phyloP scores from a whole-genome alignment of 2,113 vertebrate genomes.

The Diadophis punctatus region DNA sequence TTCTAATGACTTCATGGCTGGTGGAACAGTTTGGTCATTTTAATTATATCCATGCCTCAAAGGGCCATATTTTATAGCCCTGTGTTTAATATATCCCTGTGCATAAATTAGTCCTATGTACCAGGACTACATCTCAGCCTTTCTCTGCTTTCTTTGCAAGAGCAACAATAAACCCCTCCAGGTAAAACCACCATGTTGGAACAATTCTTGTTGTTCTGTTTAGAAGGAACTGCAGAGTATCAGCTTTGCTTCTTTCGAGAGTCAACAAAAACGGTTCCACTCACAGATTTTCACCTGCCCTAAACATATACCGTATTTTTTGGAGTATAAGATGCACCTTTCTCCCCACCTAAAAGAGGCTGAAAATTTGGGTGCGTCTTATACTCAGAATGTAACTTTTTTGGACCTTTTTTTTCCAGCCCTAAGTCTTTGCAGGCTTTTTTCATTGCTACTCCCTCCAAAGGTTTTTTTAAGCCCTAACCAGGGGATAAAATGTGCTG shows the following conservation, averaged over 20 bases:
- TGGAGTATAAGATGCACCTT: no score
- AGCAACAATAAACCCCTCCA: not conserved
- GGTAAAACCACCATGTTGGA: not conserved
- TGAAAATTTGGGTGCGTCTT: no score
- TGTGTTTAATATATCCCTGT: not conserved
- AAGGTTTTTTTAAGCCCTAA: no score
- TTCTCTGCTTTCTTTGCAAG: not conserved
- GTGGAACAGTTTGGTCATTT: slow-evolving; percentile 8
- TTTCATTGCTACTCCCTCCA: no score
- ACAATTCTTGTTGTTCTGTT: not conserved
- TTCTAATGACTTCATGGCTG: not conserved
- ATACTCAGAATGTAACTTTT: no score
- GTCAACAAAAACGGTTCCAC: not conserved
- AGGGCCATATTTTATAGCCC: not conserved
- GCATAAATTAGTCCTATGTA: not conserved
- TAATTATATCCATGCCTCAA: slow-evolving; percentile 12
- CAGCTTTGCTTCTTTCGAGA: not conserved
- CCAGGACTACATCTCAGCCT: not conserved
- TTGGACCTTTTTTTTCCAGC: no score
- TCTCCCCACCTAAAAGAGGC: no score
- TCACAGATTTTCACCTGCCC: not conserved
- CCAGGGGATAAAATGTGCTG: no score
- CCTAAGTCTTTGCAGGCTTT: no score
- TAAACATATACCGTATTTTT: no score
- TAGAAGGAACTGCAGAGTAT: not conserved